These are phyloP conservation scores for Pseudococcus viburni DNA, from an alignment of 2,888 invertebrate species.

Conservation along the genomic window DNA sequence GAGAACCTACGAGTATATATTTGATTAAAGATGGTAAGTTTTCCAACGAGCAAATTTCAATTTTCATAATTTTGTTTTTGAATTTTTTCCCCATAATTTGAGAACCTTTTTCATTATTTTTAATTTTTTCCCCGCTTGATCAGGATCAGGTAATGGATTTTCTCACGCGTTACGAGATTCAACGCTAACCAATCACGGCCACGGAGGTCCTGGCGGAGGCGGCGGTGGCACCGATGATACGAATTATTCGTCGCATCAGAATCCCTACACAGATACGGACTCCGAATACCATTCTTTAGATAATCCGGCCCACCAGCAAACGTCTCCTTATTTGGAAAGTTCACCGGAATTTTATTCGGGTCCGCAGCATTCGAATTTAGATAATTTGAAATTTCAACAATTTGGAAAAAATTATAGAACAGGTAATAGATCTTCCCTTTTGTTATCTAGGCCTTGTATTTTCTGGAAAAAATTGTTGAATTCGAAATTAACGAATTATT, in stretches of 20 bases:
- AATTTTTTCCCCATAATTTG: neutral
- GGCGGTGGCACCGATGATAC: constrained; percentile 68
- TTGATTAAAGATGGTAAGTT: constrained; percentile 70
- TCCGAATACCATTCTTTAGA: constrained; percentile 75
- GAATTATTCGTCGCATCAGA: constrained; percentile 65
- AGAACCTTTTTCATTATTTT: too few relatives aligned
- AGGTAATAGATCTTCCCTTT: constrained; percentile 31
- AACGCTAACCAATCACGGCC: constrained; percentile 68
- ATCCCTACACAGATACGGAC: constrained; percentile 72
- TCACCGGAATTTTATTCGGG: constrained; percentile 84
- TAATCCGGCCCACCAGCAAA: constrained; percentile 73
- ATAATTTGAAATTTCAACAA: constrained; percentile 83
- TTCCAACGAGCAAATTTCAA: too few relatives aligned
- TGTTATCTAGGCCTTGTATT: neutral
- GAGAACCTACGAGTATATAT: constrained; percentile 68
- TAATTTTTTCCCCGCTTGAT: neutral
- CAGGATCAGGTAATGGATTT: constrained; percentile 55
- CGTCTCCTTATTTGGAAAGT: constrained; percentile 77
- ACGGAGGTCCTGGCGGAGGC: constrained; percentile 69
- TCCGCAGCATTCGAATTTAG: constrained; percentile 70
- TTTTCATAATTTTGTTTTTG: neutral
- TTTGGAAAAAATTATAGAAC: constrained; percentile 64
- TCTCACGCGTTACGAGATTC: constrained; percentile 58
- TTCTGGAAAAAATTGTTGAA: neutral
- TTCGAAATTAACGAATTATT: neutral